Base-by-base conservation (phyloP, 1,140 invertebrate species). In the Zaprionus ghesquierei region DNA sequence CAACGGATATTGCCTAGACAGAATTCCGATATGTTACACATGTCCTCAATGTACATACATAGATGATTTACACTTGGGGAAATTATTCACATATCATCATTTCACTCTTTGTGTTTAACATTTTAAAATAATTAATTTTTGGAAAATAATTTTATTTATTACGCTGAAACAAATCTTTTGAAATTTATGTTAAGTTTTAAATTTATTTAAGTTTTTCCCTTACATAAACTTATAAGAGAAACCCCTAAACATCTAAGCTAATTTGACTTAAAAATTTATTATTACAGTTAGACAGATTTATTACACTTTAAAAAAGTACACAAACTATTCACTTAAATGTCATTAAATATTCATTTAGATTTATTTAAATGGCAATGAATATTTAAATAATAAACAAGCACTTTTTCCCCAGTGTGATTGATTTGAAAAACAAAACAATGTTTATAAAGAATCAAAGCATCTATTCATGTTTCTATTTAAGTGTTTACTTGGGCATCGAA, bases 21-120 rank as follows among this genome's bases (percentile, higher is more conserved):
- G 18, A 51, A 38, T n/a, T 55, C 55, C 18, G 63, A 74, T 73
- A 74, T 77, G 68, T 56, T 25, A 73, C 50, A 66, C 25, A 72
- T 78, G 66, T 54, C 33, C 46, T 41, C 35, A 41, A 41, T 35
- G 50, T 12, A 9, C 9, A 1, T 5, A 25, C 25, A 9, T 20
- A 20, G 41, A 46, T 9, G 38, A 44, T 29, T 25, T 29, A n/a
- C n/a, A n/a, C n/a, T n/a, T n/a, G n/a, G n/a, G n/a, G n/a, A n/a
- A n/a, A n/a, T n/a, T n/a, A n/a, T n/a, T n/a, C n/a, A n/a, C n/a
- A n/a, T n/a, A n/a, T n/a, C n/a, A n/a, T n/a, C n/a, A n/a, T n/a
- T n/a, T n/a, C n/a, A n/a, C n/a, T n/a, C n/a, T n/a, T n/a, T n/a
- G n/a, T n/a, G n/a, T n/a, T n/a, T n/a, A n/a, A n/a, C n/a, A n/a